These are phyloP conservation scores for Amblyteles armatorius DNA, from an alignment of 2,888 invertebrate species.

Conservation along the genomic window DNA sequence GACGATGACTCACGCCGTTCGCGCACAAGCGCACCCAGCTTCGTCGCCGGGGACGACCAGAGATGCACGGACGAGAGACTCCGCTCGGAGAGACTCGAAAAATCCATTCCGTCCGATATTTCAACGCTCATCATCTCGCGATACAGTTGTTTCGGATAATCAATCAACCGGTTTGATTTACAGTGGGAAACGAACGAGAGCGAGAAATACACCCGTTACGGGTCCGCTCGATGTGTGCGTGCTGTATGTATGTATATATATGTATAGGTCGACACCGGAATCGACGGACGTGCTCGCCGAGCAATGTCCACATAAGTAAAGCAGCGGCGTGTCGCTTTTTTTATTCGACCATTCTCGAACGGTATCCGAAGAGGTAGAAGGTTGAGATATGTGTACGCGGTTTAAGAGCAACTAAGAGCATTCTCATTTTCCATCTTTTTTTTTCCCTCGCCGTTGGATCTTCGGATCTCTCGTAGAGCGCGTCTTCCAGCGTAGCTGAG, in stretches of 20 bases:
- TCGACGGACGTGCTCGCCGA: conserved; percentile 45
- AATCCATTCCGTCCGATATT: conserved; percentile 38
- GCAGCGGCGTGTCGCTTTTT: conserved; percentile 13
- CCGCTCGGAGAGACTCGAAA: conserved; percentile 20
- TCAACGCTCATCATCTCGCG: conserved; percentile 34
- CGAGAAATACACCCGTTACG: conserved; percentile 21
- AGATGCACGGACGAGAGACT: conserved; percentile 7
- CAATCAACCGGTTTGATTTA: conserved; percentile 61
- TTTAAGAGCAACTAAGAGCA: background rate
- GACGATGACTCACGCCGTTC: conserved; percentile 16
- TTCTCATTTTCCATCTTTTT: conserved; percentile 25
- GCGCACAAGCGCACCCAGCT: background rate
- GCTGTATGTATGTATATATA: background rate
- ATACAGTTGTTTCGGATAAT: conserved; percentile 47
- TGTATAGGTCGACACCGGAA: conserved; percentile 39
- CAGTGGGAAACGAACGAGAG: conserved; percentile 12
- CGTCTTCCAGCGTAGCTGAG: conserved; percentile 14
- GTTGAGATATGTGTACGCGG: background rate
- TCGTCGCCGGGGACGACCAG: conserved; percentile 40
- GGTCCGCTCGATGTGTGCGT: conserved; percentile 6
- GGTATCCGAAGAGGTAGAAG: conserved; percentile 47
- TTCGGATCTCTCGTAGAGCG: conserved; percentile 5
- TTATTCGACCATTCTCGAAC: conserved; percentile 31
- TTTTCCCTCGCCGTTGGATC: conserved; percentile 1
- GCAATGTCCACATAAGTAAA: conserved; percentile 50